A percentile compares a stretch with the other conserved stretches of the same genome.
Evolutionary conservation across 1,140 invertebrate genomes (phyloP).

Genomic region (Anagrus nilaparvatae): DNA sequence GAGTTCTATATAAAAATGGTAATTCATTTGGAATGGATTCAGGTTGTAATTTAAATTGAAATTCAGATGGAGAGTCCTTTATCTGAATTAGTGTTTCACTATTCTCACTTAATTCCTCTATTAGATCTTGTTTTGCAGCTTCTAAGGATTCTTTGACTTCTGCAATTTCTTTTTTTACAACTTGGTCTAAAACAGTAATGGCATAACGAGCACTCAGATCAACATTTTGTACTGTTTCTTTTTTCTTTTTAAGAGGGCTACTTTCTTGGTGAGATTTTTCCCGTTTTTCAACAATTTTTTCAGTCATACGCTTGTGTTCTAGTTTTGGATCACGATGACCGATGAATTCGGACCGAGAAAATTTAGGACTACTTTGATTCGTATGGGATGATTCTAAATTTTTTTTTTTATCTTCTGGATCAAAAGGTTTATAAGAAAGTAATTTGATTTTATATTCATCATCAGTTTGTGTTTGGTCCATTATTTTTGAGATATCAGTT

Average conservation of each 20-base stretch:
- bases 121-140: slow-evolving; percentile 52
- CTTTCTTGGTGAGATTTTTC: slow-evolving; percentile 42
- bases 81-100: slow-evolving; percentile 39
- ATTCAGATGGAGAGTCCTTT: slow-evolving; percentile 62
- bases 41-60: slow-evolving; percentile 51
- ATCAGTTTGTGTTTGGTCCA: not conserved
- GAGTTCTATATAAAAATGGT: slow-evolving; percentile 36
- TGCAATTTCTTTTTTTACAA: slow-evolving; percentile 52
- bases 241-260: slow-evolving; percentile 55
- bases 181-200: slow-evolving; percentile 40
- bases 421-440: slow-evolving; percentile 9
- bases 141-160: slow-evolving; percentile 60
- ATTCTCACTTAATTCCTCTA: slow-evolving; percentile 48
- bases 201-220: slow-evolving; percentile 38
- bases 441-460: slow-evolving; percentile 5
- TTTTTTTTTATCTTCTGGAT: slow-evolving; percentile 8
- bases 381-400: too few species aligned
- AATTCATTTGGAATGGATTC: slow-evolving; percentile 39
- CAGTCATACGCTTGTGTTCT: slow-evolving; percentile 13
- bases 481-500: slow-evolving; percentile 10
- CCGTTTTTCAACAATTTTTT: slow-evolving; percentile 19
- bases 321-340: too few species aligned
- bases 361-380: too few species aligned
- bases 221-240: slow-evolving; percentile 52
- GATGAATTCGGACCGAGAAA: too few species aligned